Percentiles rank a stretch among this genome's conserved stretches.
These are phyloP conservation scores for Cynopterus brachyotis DNA, from an alignment of 2,113 vertebrate species.

Conservation along the genomic window DNA sequence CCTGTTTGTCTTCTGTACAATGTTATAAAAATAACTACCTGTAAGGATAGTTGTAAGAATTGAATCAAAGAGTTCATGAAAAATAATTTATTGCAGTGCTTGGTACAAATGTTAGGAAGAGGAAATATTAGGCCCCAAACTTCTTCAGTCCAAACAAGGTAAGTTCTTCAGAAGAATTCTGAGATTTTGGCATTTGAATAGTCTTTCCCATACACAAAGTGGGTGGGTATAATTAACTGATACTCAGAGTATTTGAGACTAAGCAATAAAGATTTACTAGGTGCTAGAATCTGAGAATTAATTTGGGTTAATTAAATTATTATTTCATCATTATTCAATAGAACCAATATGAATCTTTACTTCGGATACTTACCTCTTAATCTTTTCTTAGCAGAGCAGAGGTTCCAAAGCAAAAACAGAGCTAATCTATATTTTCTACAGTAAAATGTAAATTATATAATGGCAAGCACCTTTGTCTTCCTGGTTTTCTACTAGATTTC, in stretches of 20 bases:
- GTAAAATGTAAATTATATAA: neutral
- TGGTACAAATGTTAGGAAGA: neutral
- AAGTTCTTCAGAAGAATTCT: neutral
- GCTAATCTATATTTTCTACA: neutral
- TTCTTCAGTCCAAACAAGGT: neutral
- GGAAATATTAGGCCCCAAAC: neutral
- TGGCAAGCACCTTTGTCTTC: neutral
- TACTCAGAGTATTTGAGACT: neutral
- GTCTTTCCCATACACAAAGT: neutral
- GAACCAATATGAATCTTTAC: neutral
- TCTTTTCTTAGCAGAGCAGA: neutral
- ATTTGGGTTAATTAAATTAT: neutral
- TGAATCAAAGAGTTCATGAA: neutral
- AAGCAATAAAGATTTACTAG: neutral
- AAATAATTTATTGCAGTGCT: neutral
- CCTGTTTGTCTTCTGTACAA: neutral
- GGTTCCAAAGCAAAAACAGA: neutral
- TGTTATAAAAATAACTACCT: neutral
- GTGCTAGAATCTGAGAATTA: neutral
- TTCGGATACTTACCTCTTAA: neutral
- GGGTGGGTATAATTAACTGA: neutral
- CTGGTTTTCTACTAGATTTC: neutral
- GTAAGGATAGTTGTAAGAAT: neutral
- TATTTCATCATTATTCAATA: neutral
- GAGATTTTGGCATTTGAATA: neutral